Conservation (phyloP, 2,797 vertebrate genomes). For the Cottoperca gobio region DNA sequence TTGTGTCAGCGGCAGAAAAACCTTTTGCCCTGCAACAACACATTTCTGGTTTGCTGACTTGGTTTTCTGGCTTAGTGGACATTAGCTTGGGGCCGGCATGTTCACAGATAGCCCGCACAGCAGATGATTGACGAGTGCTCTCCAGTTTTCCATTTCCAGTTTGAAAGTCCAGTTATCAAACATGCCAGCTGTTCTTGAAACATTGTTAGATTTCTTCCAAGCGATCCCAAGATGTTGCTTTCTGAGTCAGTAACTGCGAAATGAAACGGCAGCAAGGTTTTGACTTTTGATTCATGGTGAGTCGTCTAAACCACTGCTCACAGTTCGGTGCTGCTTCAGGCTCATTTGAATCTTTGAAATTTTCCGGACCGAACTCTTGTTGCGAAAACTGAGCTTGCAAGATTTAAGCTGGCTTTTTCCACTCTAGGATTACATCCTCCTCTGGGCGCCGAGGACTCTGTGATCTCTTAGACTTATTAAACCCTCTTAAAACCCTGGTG, state of each 20-base stretch:
- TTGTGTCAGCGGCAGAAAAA: neutral
- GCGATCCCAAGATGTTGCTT: slow-evolving; percentile 5
- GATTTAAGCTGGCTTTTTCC: slow-evolving; percentile 32
- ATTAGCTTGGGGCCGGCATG: slow-evolving; percentile 36
- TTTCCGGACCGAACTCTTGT: slow-evolving; percentile 43
- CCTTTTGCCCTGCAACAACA: slow-evolving; percentile 2
- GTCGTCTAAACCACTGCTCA: slow-evolving; percentile 32
- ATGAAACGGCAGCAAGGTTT: slow-evolving; percentile 18
- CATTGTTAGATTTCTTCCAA: slow-evolving; percentile 1
- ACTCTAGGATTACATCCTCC: slow-evolving; percentile 45
- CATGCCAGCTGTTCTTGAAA: slow-evolving; percentile 18
- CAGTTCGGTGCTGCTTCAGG: slow-evolving; percentile 28
- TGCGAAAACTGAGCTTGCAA: slow-evolving; percentile 40
- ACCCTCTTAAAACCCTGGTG: slow-evolving; percentile 39
- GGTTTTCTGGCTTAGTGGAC: slow-evolving; percentile 31
- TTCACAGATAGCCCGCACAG: slow-evolving; percentile 34
- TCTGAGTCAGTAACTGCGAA: slow-evolving; percentile 16
- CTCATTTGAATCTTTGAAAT: slow-evolving; percentile 28
- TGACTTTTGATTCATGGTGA: slow-evolving; percentile 35
- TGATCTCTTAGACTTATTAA: slow-evolving; percentile 46
- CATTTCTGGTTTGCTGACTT: slow-evolving; percentile 9
- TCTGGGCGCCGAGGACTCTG: slow-evolving; percentile 41
- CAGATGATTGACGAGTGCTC: slow-evolving; percentile 51
- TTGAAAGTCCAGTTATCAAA: slow-evolving; percentile 33
- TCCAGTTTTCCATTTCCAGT: slow-evolving; percentile 22